Percentiles rank a stretch among this genome's conserved stretches.
Conservation (phyloP, 2,888 invertebrate genomes). For the Acrocyrtus sp. region DNA sequence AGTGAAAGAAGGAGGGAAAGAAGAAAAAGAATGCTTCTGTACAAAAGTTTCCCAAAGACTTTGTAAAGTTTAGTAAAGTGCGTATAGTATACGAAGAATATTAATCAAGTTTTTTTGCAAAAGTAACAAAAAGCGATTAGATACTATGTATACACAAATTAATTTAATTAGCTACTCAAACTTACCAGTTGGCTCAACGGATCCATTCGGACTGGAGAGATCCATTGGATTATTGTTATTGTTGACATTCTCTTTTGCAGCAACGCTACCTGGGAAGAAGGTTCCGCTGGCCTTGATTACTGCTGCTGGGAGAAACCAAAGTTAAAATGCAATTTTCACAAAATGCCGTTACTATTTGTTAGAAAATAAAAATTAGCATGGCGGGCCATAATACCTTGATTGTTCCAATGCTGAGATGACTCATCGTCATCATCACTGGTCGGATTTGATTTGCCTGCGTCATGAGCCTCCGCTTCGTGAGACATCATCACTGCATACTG, state of each 20-base stretch:
- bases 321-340: not conserved
- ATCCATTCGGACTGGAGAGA: conserved; percentile 61
- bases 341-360: not conserved
- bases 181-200: conserved; percentile 50
- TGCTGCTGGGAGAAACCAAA: conserved; percentile 66
- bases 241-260: conserved; percentile 62
- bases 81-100: not conserved
- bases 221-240: conserved; percentile 59
- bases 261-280: conserved; percentile 84
- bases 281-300: conserved; percentile 94
- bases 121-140: conserved; percentile 1
- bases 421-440: conserved; percentile 64
- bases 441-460: conserved; percentile 64
- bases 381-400: conserved; percentile 61
- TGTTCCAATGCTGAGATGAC: conserved; percentile 56
- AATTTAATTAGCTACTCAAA: not conserved
- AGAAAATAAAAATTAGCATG: not conserved
- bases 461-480: conserved; percentile 73
- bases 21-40: conserved; percentile 21
- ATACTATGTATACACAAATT: not conserved
- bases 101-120: conserved; percentile 1
- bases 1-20: conserved; percentile 37
- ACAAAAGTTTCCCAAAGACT: conserved; percentile 13
- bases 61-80: not conserved
- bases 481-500: conserved; percentile 77